Evolutionary conservation across 1,140 invertebrate species (phyloP).

Genomic region (Bathynomus jamesi): DNA sequence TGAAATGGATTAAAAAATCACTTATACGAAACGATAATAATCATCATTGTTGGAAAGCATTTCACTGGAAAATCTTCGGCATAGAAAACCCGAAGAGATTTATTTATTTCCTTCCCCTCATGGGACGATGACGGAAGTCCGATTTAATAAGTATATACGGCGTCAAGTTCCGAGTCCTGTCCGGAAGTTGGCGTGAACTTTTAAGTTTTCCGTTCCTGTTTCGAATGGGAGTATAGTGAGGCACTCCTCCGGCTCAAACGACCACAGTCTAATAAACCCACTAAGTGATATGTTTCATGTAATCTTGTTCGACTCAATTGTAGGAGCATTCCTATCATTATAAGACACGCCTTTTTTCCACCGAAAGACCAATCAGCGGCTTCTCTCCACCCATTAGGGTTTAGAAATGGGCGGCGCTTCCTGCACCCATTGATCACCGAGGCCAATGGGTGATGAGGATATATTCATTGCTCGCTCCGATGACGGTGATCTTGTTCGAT

Average conservation of each 20-base stretch:
- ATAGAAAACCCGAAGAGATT: too few relatives aligned
- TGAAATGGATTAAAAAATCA: neutral
- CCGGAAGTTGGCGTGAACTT: too few relatives aligned
- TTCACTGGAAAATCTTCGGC: too few relatives aligned
- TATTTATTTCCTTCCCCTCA: neutral
- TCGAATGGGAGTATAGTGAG: too few relatives aligned
- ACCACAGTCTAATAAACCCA: neutral
- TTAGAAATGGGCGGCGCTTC: neutral
- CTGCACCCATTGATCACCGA: neutral
- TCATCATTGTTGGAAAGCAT: too few relatives aligned
- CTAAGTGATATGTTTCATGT: neutral
- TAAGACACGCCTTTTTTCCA: neutral
- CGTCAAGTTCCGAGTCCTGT: too few relatives aligned
- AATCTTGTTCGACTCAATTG: neutral
- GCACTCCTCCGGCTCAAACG: neutral
- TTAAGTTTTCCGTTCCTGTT: too few relatives aligned
- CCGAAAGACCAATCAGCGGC: neutral
- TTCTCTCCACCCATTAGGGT: neutral
- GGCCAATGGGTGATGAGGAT: neutral
- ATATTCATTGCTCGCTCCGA: neutral
- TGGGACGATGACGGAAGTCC: neutral
- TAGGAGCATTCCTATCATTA: neutral
- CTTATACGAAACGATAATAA: too few relatives aligned
- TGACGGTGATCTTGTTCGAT: neutral
- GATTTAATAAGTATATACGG: too few relatives aligned